These are phyloP conservation scores for Brevipalpus yothersi DNA, from an alignment of 1,140 invertebrate genomes.

Conservation along the genomic window DNA sequence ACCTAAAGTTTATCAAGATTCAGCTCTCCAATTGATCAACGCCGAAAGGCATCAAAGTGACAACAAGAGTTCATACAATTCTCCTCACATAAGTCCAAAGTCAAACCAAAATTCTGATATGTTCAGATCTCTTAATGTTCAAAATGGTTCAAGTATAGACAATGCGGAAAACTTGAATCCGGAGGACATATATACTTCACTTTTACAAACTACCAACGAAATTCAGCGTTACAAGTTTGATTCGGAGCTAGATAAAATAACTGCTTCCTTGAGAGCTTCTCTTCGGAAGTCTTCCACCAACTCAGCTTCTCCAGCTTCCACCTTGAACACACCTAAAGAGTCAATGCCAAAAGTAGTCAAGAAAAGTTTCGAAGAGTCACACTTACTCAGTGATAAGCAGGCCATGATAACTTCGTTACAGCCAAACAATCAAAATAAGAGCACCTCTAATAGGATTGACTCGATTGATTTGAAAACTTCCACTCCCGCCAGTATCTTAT, in stretches of 20 bases:
- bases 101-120: neutral
- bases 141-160: conserved; percentile 12
- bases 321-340: too few species aligned
- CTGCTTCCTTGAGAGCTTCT: neutral
- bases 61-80: neutral
- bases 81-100: neutral
- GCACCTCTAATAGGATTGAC: too few species aligned
- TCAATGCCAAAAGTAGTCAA: too few species aligned
- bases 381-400: too few species aligned
- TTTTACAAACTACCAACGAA: conserved; percentile 69
- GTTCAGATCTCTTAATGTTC: neutral
- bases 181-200: conserved; percentile 54
- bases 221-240: conserved; percentile 59
- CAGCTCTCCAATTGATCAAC: neutral
- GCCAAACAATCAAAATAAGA: too few species aligned
- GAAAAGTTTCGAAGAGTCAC: too few species aligned
- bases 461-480: too few species aligned
- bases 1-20: conserved; percentile 33
- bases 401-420: too few species aligned
- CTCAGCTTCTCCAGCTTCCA: too few species aligned
- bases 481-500: too few species aligned
- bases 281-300: too few species aligned
- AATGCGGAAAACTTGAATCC: conserved; percentile 44
- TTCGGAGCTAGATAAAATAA: neutral
- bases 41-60: neutral